A percentile compares a stretch with the other conserved stretches of the same genome.
Evolutionary conservation across 2,888 invertebrate genomes (phyloP).

Genomic region (Biston betularia): DNA sequence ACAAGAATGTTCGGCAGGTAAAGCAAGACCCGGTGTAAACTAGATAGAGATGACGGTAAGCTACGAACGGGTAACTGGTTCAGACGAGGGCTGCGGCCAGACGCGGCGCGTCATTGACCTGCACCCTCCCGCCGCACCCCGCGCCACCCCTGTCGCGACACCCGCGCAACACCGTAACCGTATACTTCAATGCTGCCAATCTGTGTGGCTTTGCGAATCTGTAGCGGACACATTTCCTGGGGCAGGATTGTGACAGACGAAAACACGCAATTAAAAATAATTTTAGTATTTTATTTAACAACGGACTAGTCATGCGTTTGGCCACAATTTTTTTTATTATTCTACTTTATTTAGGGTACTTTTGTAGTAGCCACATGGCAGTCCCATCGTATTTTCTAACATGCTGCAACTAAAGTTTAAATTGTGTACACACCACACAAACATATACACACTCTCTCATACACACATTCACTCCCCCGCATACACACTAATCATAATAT

Average conservation of each 20-base stretch:
- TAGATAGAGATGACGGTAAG: conserved; percentile 78
- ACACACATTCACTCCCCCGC: too few relatives aligned
- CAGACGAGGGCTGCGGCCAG: conserved; percentile 64
- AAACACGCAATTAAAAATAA: background rate
- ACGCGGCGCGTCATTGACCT: conserved; percentile 84
- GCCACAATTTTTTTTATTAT: too few relatives aligned
- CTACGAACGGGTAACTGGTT: conserved; percentile 60
- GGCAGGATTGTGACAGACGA: background rate
- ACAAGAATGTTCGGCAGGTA: conserved; percentile 73
- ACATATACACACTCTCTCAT: too few relatives aligned
- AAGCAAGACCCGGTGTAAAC: conserved; percentile 64
- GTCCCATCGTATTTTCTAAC: too few relatives aligned
- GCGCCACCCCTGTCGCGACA: conserved; percentile 63
- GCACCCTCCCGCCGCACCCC: conserved; percentile 55
- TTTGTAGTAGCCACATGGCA: too few relatives aligned
- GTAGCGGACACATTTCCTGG: conserved; percentile 58
- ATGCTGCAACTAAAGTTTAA: too few relatives aligned
- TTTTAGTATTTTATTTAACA: background rate
- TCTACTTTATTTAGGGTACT: too few relatives aligned
- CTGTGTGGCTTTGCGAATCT: conserved; percentile 68
- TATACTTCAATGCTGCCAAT: conserved; percentile 69
- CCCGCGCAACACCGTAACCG: conserved; percentile 70
- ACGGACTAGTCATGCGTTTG: too few relatives aligned
- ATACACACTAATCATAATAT: too few relatives aligned
- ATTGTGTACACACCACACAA: too few relatives aligned